Base-by-base conservation (phyloP, 2,797 vertebrate genomes). In the Muraenolepis orangiensis region DNA sequence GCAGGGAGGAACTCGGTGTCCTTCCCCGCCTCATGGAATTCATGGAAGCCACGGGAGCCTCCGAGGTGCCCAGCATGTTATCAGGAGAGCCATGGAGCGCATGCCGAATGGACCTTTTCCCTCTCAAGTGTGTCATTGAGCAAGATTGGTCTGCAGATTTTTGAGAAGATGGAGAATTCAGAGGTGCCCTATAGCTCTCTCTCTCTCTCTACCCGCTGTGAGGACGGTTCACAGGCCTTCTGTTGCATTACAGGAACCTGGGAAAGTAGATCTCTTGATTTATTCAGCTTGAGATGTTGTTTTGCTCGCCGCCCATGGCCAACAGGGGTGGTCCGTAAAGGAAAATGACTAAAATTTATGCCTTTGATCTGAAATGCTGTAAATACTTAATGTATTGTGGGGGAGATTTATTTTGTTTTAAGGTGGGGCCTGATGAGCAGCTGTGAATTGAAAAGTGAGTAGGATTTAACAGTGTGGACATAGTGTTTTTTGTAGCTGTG, bases 321-420 rank as follows among this genome's bases (percentile, higher is more conserved):
- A 64, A 79, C 66, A 61, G 67, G 75, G 4, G 0, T 18, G 28
- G 74, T 76, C 76, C 46, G 71, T 73, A 72, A 74, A 83, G 80
- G 66, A 4, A 73, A 71, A 75, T 64, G 31, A 30, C 72, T 78
- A 38, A 79, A 16, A 82, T 85, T 71, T 75, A 75, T 82, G 67
- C 68, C 13, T 80, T 2, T 78, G 73, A 88, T 83, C 78, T 74
- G 78, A 76, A 76, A 64, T 32, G 34, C 66, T 67, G 76, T 92
- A 57, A 87, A 91, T 90, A 85, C 88, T 85, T 89, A 76, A 89
- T 81, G 70, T 1, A 70, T 40, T 70, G 71, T 64, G n/a, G 10
- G 2, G 75, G 84, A 83, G 78, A 79, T 42, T 67, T 83, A 51
- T 88, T 90, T 84, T 72, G 42, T 75, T 71, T 79, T 75, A 84